These are phyloP conservation scores for Danio albolineatus DNA, from an alignment of 2,797 vertebrate genomes.

Conservation along the genomic window DNA sequence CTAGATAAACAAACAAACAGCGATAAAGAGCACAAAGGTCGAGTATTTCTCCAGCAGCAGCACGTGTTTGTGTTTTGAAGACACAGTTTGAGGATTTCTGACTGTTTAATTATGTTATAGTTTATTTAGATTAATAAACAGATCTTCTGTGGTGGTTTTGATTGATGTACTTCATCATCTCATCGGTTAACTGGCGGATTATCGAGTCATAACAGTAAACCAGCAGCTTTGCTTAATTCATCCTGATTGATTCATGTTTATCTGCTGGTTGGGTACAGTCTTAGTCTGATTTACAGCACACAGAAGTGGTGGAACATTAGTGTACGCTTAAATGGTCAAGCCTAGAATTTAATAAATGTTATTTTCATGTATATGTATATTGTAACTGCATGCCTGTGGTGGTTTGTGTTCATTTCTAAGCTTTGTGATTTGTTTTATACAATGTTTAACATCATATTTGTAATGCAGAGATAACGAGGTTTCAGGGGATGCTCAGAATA, in stretches of 20 bases:
- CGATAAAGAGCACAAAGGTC: constrained; percentile 2
- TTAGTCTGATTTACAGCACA: not conserved
- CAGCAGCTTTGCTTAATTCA: not conserved
- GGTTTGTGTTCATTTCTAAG: not conserved
- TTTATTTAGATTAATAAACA: not conserved
- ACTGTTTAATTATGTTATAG: not conserved
- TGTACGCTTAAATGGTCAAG: not conserved
- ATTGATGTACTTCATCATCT: not conserved
- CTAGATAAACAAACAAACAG: not conserved
- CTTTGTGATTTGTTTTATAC: no score
- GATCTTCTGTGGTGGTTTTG: not conserved
- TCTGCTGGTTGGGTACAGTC: not conserved
- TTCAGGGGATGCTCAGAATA: no score
- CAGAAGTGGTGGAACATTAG: not conserved
- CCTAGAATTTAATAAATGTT: not conserved
- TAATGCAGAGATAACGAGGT: no score
- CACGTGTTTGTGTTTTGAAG: not conserved
- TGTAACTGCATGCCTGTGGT: no score
- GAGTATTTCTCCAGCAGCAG: not conserved
- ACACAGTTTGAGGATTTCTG: not conserved
- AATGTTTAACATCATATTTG: no score
- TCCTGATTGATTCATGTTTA: not conserved
- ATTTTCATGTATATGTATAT: no score
- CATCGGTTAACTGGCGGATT: no score
- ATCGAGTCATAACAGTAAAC: no score